Evolutionary conservation across 2,113 vertebrate species (phyloP).

Genomic region (Eulacestoma nigropectus): DNA sequence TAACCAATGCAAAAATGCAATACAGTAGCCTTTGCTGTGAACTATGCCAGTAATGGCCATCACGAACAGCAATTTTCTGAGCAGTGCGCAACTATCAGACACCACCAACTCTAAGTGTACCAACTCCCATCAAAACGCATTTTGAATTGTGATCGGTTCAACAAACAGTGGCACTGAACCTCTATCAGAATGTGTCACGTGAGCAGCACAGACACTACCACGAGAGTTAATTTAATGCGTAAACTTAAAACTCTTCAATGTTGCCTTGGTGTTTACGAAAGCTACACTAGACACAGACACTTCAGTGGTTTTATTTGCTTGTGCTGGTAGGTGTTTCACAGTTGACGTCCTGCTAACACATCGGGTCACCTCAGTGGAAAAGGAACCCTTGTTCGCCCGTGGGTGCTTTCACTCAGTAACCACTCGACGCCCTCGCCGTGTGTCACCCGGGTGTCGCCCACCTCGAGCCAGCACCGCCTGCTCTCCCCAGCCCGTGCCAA

Average conservation of each 20-base stretch:
- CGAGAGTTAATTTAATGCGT: accelerated
- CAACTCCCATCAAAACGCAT: background rate
- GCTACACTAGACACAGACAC: accelerated
- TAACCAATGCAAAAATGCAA: background rate
- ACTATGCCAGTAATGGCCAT: background rate
- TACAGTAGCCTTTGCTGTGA: background rate
- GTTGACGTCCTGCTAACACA: accelerated
- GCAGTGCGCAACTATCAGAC: accelerated
- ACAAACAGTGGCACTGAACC: accelerated
- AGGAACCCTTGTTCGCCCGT: background rate
- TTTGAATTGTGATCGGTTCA: accelerated
- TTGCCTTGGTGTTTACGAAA: background rate
- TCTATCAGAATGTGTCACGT: accelerated
- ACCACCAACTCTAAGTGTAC: too few species aligned
- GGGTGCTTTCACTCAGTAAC: background rate
- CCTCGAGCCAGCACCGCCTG: background rate
- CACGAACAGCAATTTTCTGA: accelerated
- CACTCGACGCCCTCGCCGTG: accelerated
- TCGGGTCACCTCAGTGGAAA: accelerated
- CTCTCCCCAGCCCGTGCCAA: accelerated
- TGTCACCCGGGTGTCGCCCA: accelerated
- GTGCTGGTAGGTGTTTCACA: background rate
- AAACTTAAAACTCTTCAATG: background rate
- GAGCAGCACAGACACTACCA: background rate
- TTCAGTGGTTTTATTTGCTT: background rate